Evolutionary conservation across 1,140 invertebrate genomes (phyloP), one percentile per base, ranked within the genome.

Genomic region (Steinernema feltiae): DNA sequence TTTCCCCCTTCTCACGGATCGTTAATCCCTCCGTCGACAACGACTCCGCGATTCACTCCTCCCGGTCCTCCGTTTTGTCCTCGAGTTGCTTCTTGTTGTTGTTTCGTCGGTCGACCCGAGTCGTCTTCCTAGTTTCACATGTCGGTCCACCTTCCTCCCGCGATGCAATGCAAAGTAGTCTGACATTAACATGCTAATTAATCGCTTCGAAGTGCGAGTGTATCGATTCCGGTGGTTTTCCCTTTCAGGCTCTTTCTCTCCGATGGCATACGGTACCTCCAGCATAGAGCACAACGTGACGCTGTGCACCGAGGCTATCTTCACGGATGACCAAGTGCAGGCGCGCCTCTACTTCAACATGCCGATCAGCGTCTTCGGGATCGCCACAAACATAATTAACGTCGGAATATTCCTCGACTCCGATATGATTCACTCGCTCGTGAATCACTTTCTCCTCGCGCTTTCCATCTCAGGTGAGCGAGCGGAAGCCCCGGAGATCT

Each of bases 401-500:
- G 82, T 85, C 30, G 72, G 83, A n/a, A 80, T 85, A 15, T 85
- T 85, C 72, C 72, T 69, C 3, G 84, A 85, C 73, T 30, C 71
- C 18, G 84, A 85, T 75, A 85, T 85, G 84, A 78, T 83, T 18
- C 77, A 76, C 24, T 74, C 73, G 18, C 74, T 86, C 15, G 85
- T 85, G 12, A 85, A 85, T 74, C 85, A 86, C 72, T 85, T 85
- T 71, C 72, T 85, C 21, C 74, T 85, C 27, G 84, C 73, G 2
- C 48, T 76, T 21, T 82, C 76, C 70, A 82, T 74, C 29, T 81
- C 73, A 63, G 53, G 53, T 63, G 53, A 63, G 53, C 53, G 15
- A n/a, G 15, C 24, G 15, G 53, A 41, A 41, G 35, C 35, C 32
- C 24, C 27, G 0, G 32, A 32, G 21, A 18, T 32, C 29, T 48